A percentile compares a stretch with the other conserved stretches of the same genome.
Conservation (phyloP, 2,888 invertebrate genomes). For the Orthonevra nobilis region DNA sequence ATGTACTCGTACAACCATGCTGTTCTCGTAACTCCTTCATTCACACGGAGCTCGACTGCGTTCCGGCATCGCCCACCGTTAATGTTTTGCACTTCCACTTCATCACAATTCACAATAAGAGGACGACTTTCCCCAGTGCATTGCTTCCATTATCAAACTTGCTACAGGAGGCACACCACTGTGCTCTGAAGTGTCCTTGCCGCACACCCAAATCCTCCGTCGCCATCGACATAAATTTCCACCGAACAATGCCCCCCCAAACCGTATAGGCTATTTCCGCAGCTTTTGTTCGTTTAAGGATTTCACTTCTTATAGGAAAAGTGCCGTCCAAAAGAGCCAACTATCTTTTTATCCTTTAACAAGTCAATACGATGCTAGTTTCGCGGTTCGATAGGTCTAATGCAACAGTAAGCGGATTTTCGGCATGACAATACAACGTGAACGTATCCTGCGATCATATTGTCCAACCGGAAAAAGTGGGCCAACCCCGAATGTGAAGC, state of each 20-base stretch:
- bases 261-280: too few relatives aligned
- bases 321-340: too few relatives aligned
- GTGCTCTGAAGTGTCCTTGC: not conserved
- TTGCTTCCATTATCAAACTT: slow-evolving; percentile 40
- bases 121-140: slow-evolving; percentile 10
- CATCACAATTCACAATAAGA: slow-evolving; percentile 36
- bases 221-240: slow-evolving; percentile 47
- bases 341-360: too few relatives aligned
- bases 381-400: not conserved
- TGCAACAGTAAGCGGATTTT: not conserved
- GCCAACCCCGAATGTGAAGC: not conserved
- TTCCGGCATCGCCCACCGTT: slow-evolving; percentile 7
- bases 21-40: slow-evolving; percentile 6
- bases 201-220: not conserved
- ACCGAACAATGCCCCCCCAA: slow-evolving; percentile 44
- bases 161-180: slow-evolving; percentile 12
- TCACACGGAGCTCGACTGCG: not conserved
- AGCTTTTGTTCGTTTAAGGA: slow-evolving; percentile 15
- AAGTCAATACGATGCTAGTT: not conserved
- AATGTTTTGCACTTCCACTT: slow-evolving; percentile 23
- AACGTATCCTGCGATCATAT: too few relatives aligned
- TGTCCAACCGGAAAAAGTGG: not conserved
- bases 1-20: not conserved
- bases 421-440: not conserved
- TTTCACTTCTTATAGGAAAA: too few relatives aligned